Percentiles rank a stretch among this genome's conserved stretches.
phyloP scores from a whole-genome alignment of 2,888 invertebrate genomes.

The Microctonus aethiopoides region DNA sequence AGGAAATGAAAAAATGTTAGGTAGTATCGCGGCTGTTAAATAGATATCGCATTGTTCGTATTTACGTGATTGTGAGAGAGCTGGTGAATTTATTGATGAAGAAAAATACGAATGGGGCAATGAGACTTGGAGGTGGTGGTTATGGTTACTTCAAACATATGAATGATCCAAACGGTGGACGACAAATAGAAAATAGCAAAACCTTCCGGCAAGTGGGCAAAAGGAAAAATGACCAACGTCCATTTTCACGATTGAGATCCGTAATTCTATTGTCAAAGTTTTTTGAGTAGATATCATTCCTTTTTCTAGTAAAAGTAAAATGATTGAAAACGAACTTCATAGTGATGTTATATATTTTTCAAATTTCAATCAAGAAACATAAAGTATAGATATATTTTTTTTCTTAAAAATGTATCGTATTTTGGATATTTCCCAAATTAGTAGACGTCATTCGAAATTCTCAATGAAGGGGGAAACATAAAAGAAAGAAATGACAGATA shows the following conservation, averaged over 20 bases:
- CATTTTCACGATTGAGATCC: constrained; percentile 58
- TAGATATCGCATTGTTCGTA: constrained; percentile 90
- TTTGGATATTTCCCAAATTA: too few relatives aligned
- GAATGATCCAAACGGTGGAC: constrained; percentile 69
- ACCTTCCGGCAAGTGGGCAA: constrained; percentile 72
- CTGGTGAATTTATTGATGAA: constrained; percentile 76
- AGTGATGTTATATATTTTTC: too few relatives aligned
- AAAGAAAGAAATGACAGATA: too few relatives aligned
- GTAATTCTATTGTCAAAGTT: too few relatives aligned
- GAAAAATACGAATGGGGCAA: constrained; percentile 89
- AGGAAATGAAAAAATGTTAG: constrained; percentile 89
- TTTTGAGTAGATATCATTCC: too few relatives aligned
- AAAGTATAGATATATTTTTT: too few relatives aligned
- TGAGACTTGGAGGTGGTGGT: constrained; percentile 83
- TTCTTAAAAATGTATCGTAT: too few relatives aligned
- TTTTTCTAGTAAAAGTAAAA: too few relatives aligned
- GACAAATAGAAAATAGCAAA: constrained; percentile 71
- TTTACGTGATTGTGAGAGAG: constrained; percentile 74
- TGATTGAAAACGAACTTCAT: too few relatives aligned
- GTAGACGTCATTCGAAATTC: too few relatives aligned
- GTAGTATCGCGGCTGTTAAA: constrained; percentile 87
- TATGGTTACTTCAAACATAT: constrained; percentile 81
- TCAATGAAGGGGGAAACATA: too few relatives aligned
- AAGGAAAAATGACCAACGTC: constrained; percentile 63
- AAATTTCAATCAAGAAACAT: too few relatives aligned